phyloP scores from a whole-genome alignment of 2,113 vertebrate species.

The Panthera uncia region DNA sequence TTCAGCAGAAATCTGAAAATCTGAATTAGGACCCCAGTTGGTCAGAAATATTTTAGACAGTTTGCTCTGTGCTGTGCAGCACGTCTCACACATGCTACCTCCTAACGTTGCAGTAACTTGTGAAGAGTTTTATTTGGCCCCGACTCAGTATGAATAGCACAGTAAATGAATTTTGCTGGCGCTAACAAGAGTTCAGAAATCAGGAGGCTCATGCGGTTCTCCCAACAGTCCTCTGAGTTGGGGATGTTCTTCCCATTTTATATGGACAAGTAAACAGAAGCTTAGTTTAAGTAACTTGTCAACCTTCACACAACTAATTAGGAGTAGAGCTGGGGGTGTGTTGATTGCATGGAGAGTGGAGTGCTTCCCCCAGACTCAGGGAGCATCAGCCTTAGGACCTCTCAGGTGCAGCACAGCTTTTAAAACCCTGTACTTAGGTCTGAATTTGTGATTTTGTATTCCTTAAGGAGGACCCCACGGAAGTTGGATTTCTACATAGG shows the following conservation, averaged over 20 bases:
- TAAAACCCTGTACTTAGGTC: not conserved
- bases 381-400: not conserved
- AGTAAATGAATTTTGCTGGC: not conserved
- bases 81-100: not conserved
- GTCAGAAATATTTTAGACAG: not conserved
- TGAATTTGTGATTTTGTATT: not conserved
- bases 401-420: not conserved
- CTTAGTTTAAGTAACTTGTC: not conserved
- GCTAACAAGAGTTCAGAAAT: not conserved
- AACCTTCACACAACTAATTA: not conserved
- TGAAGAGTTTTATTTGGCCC: not conserved
- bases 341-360: not conserved
- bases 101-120: fast-evolving
- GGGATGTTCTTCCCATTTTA: not conserved
- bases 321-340: not conserved
- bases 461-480: not conserved
- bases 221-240: not conserved
- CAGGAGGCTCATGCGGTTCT: not conserved
- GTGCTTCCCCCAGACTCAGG: not conserved
- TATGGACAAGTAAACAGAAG: not conserved
- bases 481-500: not conserved
- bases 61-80: not conserved
- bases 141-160: not conserved
- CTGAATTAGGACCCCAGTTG: not conserved
- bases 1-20: not conserved